Conservation (phyloP, 2,797 vertebrate genomes). For the Melanogrammus aeglefinus region DNA sequence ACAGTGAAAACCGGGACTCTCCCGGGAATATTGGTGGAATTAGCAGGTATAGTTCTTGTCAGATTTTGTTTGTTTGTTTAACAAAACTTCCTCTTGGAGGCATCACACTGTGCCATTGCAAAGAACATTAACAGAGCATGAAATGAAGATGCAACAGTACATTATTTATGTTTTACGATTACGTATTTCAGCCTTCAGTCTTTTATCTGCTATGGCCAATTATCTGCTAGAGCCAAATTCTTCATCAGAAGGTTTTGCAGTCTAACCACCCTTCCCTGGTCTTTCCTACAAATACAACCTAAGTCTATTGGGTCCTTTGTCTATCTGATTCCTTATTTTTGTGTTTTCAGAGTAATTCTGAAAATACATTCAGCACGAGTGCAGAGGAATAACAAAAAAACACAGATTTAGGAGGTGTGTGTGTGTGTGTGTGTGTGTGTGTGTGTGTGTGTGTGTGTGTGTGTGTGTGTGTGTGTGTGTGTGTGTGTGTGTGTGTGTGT, state of each 20-base stretch:
- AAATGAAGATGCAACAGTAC: constrained; percentile 58
- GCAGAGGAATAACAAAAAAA: background rate
- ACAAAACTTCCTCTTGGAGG: constrained; percentile 30
- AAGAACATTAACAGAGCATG: constrained; percentile 52
- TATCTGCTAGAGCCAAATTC: background rate
- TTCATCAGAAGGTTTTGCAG: background rate
- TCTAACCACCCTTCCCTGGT: background rate
- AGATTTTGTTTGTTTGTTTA: constrained; percentile 23
- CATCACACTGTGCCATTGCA: constrained; percentile 45
- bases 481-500: no score
- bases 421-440: no score
- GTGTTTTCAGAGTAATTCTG: background rate
- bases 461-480: constrained; percentile 25
- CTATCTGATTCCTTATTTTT: background rate
- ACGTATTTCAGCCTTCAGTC: background rate
- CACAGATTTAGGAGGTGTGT: background rate
- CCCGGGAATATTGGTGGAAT: no score
- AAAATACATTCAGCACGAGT: background rate
- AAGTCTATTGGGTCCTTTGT: background rate
- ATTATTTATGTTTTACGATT: background rate
- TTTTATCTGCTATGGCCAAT: background rate
- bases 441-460: background rate
- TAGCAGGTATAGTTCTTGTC: constrained; percentile 9
- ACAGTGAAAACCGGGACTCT: no score
- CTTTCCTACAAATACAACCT: background rate